These are phyloP conservation scores for Tetraodon nigroviridis DNA, from an alignment of 2,113 vertebrate genomes.

Conservation along the genomic window DNA sequence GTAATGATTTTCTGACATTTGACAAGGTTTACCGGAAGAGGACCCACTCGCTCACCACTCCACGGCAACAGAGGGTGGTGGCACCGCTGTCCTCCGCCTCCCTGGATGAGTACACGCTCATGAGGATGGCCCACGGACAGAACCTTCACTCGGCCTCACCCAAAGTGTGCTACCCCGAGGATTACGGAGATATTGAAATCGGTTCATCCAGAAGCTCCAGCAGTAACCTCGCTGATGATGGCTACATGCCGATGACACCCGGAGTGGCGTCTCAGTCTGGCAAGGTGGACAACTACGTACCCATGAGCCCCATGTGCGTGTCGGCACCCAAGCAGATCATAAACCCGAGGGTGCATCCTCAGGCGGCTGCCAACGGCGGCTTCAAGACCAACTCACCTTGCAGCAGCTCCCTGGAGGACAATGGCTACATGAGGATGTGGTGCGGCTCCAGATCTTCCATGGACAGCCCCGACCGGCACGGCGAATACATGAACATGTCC, in stretches of 20 bases:
- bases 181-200: conserved; percentile 89
- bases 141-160: conserved; percentile 79
- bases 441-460: conserved; percentile 77
- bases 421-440: conserved; percentile 93
- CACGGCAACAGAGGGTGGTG: conserved; percentile 75
- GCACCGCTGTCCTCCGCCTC: conserved; percentile 85
- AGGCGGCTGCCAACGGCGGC: conserved; percentile 39
- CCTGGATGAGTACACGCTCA: conserved; percentile 88
- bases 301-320: conserved; percentile 90
- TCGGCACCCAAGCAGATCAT: conserved; percentile 89
- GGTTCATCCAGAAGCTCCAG: conserved; percentile 80
- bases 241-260: conserved; percentile 95
- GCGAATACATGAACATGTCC: conserved; percentile 93
- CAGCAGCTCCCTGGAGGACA: conserved; percentile 82
- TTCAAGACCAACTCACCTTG: conserved; percentile 78
- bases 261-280: conserved; percentile 64
- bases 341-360: conserved; percentile 76
- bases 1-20: conserved; percentile 49
- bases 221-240: conserved; percentile 77
- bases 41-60: conserved; percentile 87
- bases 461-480: conserved; percentile 76
- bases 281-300: conserved; percentile 78
- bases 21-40: conserved; percentile 84
- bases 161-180: conserved; percentile 84
- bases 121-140: conserved; percentile 81